Base-by-base conservation (phyloP, 1,140 invertebrate species). In the Trichogramma pretiosum region DNA sequence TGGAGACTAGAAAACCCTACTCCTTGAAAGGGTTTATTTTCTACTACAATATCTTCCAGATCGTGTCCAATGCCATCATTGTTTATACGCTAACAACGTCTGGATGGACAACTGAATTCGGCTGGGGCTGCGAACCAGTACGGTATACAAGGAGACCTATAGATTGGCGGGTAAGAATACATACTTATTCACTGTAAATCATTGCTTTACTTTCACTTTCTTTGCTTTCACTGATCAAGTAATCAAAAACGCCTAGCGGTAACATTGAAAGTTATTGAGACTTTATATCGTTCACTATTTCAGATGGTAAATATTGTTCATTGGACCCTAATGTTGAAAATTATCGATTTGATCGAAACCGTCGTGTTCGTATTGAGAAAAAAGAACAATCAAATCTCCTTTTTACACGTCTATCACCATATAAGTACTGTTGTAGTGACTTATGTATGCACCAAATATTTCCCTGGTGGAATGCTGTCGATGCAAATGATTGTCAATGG, bases 341-440 rank as follows among this genome's bases (percentile, higher is more conserved):
- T 57, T 11, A 32, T 59, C 5, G 68, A 70, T 56, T 44, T 67
- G 10, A 36, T 65, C 2, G 69, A 72, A 48, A 72, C 69, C 1
- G 18, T 77, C 62, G 78, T 85, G 58, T 84, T 85, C 57, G 65
- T 83, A 13, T 56, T 85, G 22, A 68, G 82, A 23, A 83, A 83
- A 61, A 84, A 82, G 59, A 63, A 77, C 14, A 75, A 75, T 16
- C 83, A 85, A 64, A 73, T 83, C 5, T 77, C 81, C 1, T 77
- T 76, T 55, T 67, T 85, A 4, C 83, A 85, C 52, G 60, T 84
- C 2, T 84, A 84, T 50, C 81, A 84, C 65, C 83, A 85, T 54
- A 62, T 74, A 32, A 77, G 76, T 41, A 79, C 80, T 40, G 59
- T 80, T 28, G 40, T 72, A 3, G 63, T 84, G 2, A 76, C 78